phyloP scores from a whole-genome alignment of 2,888 invertebrate species.

The Xylophagus ater region DNA sequence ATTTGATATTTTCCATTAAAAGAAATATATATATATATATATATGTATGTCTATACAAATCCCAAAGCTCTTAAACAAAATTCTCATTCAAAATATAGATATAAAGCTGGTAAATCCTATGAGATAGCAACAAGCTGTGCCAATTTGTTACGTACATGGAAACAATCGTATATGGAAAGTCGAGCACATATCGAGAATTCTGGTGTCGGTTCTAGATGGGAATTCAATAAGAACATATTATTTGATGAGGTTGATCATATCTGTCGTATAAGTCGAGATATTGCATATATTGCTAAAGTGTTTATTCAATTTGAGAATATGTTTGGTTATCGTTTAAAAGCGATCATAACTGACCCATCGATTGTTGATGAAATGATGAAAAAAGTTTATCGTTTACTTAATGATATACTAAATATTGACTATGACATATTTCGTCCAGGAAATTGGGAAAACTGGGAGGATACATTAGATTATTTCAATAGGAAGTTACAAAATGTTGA shows the following conservation, averaged over 20 bases:
- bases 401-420: constrained; percentile 63
- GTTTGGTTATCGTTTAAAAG: constrained; percentile 75
- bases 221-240: constrained; percentile 72
- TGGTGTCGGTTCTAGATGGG: constrained; percentile 81
- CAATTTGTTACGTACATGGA: constrained; percentile 35
- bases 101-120: constrained; percentile 29
- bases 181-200: constrained; percentile 75
- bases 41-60: no score
- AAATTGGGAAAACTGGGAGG: constrained; percentile 78
- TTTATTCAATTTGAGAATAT: constrained; percentile 81
- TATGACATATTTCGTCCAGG: constrained; percentile 73
- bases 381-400: constrained; percentile 63
- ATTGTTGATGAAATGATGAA: constrained; percentile 77
- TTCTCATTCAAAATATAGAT: constrained; percentile 23
- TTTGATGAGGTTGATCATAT: constrained; percentile 82
- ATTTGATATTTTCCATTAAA: no score
- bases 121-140: constrained; percentile 35
- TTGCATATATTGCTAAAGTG: constrained; percentile 68
- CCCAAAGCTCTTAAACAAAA: no score
- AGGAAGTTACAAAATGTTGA: constrained; percentile 63
- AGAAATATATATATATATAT: no score
- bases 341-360: constrained; percentile 76
- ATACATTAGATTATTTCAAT: constrained; percentile 66
- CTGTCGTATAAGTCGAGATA: constrained; percentile 63
- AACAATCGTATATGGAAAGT: constrained; percentile 60